Base-by-base conservation (phyloP, 2,888 invertebrate genomes). In the Diaprepes abbreviatus region DNA sequence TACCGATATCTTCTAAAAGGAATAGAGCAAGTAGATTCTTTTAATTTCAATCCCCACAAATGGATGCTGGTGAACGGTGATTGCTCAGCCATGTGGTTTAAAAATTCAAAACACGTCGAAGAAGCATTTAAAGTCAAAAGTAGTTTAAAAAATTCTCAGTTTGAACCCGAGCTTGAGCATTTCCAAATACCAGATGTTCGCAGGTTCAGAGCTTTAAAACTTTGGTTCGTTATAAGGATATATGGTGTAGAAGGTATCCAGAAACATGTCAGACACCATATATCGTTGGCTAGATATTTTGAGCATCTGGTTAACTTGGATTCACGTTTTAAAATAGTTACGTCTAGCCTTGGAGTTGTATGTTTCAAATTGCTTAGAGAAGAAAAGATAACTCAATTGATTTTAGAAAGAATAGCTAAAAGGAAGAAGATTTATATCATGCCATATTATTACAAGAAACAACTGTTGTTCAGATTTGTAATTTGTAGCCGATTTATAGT, bases 11-110 rank as follows among this genome's bases (percentile, higher is more conserved):
- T 94, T 9, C 90, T 95, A 86, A 87, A 88, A 65, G 94, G 94
- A 0, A 83, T 94, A 3, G 89, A 98, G 83, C 89, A 89, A 65
- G 94, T 91, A 0, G 93, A 96, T 81, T 97, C 97, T 0, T 92
- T 97, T 78, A 96, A 96, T 83, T 91, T 97, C 72, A 99, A 99
- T 83, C 91, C 95, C 0, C 97, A 98, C 84, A 98, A 99, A 85
- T 97, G 97, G 93, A 88, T 98, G 86, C 88, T 96, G 66, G 93
- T 96, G 3, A 96, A 94, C 82, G 98, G 97, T 73, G 98, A 99
- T 83, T 97, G 97, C 80, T 96, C 96, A 0, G 92, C 95, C 0
- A 90, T 98, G 89, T 94, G 94, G 94, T 91, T 97, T 3, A 92
- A 91, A 79, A 91, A 97, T 81, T 89, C 93, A 2, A 90, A 89